Percentiles rank a stretch among this genome's conserved stretches.
phyloP scores from a whole-genome alignment of 2,113 vertebrate genomes.

The Hymenochirus boettgeri region DNA sequence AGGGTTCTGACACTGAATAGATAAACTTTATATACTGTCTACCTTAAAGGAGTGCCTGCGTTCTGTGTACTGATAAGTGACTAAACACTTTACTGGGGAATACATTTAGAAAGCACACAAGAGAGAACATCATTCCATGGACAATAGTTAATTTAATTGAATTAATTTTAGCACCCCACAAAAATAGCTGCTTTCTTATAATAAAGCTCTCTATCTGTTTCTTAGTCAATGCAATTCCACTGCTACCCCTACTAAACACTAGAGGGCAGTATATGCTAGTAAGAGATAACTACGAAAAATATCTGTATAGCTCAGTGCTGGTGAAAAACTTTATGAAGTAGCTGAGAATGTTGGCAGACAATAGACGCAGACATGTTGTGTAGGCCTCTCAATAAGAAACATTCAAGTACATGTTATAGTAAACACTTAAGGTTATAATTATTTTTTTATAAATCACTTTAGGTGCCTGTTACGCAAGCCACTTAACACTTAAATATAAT shows the following conservation, averaged over 20 bases:
- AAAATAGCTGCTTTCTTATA: background rate
- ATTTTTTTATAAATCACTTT: too few species aligned
- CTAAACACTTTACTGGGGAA: background rate
- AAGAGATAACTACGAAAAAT: background rate
- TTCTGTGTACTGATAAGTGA: constrained; percentile 19
- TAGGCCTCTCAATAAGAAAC: background rate
- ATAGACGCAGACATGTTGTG: background rate
- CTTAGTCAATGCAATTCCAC: too few species aligned
- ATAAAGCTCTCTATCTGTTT: background rate
- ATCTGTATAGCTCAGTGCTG: background rate
- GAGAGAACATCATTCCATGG: too few species aligned
- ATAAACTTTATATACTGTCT: too few species aligned
- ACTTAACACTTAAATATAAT: too few species aligned
- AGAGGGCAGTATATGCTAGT: constrained; percentile 11
- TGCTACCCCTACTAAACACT: background rate
- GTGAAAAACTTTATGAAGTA: background rate
- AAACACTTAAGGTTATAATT: too few species aligned
- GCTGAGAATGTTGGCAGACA: background rate
- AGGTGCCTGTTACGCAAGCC: too few species aligned
- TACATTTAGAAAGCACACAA: too few species aligned
- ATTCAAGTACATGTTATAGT: background rate
- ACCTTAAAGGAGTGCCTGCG: too few species aligned
- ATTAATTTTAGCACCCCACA: too few species aligned
- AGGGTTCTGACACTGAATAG: too few species aligned
- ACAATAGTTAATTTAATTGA: background rate